Conservation (phyloP, 2,113 vertebrate species). For the Chroicocephalus ridibundus region DNA sequence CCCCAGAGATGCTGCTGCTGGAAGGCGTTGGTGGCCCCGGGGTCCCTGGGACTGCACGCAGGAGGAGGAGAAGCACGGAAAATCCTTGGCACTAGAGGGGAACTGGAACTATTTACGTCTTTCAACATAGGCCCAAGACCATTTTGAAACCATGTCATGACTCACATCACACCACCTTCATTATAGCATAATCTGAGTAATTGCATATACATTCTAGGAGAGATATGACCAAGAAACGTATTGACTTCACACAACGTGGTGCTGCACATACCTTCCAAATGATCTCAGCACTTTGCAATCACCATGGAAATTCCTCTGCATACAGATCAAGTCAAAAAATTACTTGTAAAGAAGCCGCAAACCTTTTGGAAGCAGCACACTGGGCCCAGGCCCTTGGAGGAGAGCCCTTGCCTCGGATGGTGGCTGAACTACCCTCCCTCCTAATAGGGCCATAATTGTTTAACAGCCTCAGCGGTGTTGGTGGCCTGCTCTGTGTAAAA, state of each 20-base stretch:
- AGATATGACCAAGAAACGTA: background rate
- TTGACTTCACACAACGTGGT: background rate
- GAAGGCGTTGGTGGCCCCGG: rapidly evolving
- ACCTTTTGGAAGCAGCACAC: background rate
- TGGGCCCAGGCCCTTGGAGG: background rate
- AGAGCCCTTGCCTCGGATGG: background rate
- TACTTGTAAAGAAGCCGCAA: background rate
- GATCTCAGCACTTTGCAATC: background rate
- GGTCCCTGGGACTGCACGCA: rapidly evolving
- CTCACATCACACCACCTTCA: background rate
- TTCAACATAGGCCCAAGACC: background rate
- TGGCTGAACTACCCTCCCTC: background rate
- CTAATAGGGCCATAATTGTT: rapidly evolving
- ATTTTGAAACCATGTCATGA: background rate
- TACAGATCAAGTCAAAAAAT: background rate
- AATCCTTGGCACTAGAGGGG: background rate
- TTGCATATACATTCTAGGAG: background rate
- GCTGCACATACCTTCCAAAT: background rate
- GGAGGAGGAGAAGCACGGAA: background rate
- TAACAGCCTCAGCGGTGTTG: background rate
- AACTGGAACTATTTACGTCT: background rate
- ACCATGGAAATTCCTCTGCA: background rate
- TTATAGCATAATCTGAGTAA: background rate
- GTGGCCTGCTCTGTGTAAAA: background rate
- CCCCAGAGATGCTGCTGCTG: background rate